Evolutionary conservation across 2,797 vertebrate genomes (phyloP).

Genomic region (Salmo trutta): DNA sequence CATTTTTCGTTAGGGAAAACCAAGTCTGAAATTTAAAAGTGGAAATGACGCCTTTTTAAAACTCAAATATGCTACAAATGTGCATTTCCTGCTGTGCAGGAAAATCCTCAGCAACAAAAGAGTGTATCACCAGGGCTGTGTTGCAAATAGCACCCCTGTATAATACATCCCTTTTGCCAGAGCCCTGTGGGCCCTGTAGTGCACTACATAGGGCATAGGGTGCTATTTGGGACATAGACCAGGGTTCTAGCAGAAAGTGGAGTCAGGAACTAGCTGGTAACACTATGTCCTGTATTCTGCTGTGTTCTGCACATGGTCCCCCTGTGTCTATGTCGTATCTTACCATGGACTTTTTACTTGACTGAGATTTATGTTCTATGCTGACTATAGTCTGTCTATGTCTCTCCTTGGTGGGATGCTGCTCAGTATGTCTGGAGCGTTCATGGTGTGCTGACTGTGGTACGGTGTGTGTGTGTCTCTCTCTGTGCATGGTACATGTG

Average conservation of each 20-base stretch:
- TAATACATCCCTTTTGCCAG: no score
- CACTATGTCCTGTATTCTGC: not conserved
- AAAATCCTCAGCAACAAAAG: not conserved
- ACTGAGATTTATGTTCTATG: constrained; percentile 23
- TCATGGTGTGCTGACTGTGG: not conserved
- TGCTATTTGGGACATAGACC: no score
- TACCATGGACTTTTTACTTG: constrained; percentile 10
- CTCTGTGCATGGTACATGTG: constrained; percentile 1
- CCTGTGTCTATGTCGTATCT: constrained; percentile 24
- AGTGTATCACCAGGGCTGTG: not conserved
- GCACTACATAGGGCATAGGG: no score
- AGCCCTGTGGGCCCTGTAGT: no score
- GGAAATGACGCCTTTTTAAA: no score
- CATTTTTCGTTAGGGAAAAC: no score
- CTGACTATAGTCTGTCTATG: constrained; percentile 28
- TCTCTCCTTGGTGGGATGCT: constrained; percentile 18
- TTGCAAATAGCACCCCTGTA: not conserved
- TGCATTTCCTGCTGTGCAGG: no score
- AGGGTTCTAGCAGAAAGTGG: not conserved
- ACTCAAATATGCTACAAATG: no score
- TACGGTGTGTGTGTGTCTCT: constrained; percentile 4
- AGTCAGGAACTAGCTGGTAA: constrained; percentile 6
- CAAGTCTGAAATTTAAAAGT: no score
- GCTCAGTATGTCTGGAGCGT: not conserved
- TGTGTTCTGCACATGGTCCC: constrained; percentile 10